Evolutionary conservation across 2,888 invertebrate genomes (phyloP), one percentile per base, ranked within the genome.

Genomic region (Pherbina coryleti): DNA sequence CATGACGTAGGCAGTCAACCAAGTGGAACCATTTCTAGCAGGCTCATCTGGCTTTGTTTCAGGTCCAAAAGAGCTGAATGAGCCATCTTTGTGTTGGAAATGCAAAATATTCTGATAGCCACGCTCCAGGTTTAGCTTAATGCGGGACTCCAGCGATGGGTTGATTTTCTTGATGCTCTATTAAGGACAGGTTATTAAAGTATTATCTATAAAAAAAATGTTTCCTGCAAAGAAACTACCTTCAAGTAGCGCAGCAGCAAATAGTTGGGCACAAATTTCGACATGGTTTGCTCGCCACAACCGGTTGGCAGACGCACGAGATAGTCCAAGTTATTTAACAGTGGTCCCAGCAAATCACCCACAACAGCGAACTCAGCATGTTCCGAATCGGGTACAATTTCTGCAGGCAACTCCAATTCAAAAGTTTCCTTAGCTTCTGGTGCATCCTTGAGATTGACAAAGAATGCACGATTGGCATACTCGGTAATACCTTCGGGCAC

Each of bases 81-180:
- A 98, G 2, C 98, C 97, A 88, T 98, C 98, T 0, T 91, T 86
- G 80, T 95, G 93, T 78, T 94, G 93, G 89, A 95, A 99, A 0
- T 94, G 95, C 87, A 98, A 91, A 87, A 98, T 94, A 78, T 96
- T 92, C 88, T 99, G 98, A 89, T 97, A 98, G 11, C 97, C 97
- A 28, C 92, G 91, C 84, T 97, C 96, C 87, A 98, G 93, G 81
- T 90, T 89, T 22, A 84, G 85, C 31, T 90, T 86, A 0, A 91
- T 90, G 84, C 93, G 93, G 2, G 90, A 90, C 84, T 93, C 91
- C 70, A 96, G 90, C 0, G 92, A 92, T 49, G 92, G 92, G 0
- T 93, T 94, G 49, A 94, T 87, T 84, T 95, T 94, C 92, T 81
- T 79, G 82, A 87, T 76, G 79, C 83, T 70, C 85, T 88, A 81